Conservation (phyloP, 2,797 vertebrate species). For the Chaunax sp. region DNA sequence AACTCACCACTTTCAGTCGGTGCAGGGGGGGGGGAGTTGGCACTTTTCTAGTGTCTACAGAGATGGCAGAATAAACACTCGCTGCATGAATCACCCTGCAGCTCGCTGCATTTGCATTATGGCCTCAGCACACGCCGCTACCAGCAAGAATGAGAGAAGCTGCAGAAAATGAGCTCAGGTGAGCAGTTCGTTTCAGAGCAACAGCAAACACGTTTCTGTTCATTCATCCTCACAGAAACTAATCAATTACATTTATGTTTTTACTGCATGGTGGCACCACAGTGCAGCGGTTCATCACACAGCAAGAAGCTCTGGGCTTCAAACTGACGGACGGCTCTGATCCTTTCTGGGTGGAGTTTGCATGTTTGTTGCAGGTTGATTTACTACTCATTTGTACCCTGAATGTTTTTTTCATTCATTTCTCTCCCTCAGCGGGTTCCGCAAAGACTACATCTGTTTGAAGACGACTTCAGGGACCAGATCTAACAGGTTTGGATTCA, state of each 20-base stretch:
- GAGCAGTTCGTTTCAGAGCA: conserved; percentile 29
- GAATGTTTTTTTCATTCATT: no score
- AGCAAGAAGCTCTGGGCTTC: neutral
- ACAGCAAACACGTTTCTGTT: conserved; percentile 2
- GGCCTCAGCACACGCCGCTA: conserved; percentile 17
- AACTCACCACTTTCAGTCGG: neutral
- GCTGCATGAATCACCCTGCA: conserved; percentile 6
- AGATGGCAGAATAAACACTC: conserved; percentile 26
- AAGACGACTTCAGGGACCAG: neutral
- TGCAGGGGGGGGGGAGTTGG: neutral
- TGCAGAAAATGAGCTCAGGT: conserved; percentile 39
- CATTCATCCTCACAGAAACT: conserved; percentile 16
- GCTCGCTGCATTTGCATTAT: conserved; percentile 50
- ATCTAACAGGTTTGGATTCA: neutral
- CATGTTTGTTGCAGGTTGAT: no score
- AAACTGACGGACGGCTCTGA: no score
- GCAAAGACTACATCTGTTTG: neutral
- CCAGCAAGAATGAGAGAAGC: conserved; percentile 39
- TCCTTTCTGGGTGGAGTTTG: no score
- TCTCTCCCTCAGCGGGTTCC: neutral
- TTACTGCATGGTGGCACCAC: neutral
- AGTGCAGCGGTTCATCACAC: neutral
- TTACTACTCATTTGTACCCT: no score
- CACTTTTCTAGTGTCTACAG: neutral
- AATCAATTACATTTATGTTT: conserved; percentile 14